Evolutionary conservation across 2,797 vertebrate species (phyloP).

Genomic region (Valencia hispanica): DNA sequence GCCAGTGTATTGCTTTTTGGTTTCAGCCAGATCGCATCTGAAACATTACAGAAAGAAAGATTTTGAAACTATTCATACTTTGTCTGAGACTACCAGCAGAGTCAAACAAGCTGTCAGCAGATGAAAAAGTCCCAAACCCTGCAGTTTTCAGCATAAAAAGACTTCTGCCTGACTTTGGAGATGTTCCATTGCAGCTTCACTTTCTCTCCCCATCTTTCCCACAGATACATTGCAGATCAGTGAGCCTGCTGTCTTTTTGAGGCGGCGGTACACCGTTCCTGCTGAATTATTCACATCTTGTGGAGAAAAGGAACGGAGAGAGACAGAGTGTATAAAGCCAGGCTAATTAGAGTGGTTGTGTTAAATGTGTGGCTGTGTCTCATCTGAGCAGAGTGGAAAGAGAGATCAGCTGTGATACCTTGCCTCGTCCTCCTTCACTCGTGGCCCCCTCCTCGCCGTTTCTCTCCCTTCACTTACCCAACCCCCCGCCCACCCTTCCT

Average conservation of each 20-base stretch:
- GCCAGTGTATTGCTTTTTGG: not conserved
- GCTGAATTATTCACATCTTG: conserved; percentile 77
- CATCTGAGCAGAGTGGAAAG: conserved; percentile 58
- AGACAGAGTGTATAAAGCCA: conserved; percentile 62
- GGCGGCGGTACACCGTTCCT: conserved; percentile 66
- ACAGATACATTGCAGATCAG: conserved; percentile 65
- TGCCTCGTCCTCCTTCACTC: conserved; percentile 61
- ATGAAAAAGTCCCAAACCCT: conserved; percentile 2
- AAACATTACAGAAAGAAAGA: not conserved
- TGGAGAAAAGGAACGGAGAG: conserved; percentile 50
- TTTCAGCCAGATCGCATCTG: not conserved
- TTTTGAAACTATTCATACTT: not conserved
- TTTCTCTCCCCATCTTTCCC: conserved; percentile 27
- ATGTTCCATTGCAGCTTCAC: conserved; percentile 1
- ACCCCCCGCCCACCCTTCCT: conserved; percentile 62
- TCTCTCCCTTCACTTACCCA: conserved; percentile 65
- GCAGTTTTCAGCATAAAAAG: conserved; percentile 22
- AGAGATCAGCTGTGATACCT: conserved; percentile 80
- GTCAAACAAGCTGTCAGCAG: not conserved
- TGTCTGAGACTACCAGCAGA: not conserved
- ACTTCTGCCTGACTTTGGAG: conserved; percentile 12
- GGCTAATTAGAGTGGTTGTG: conserved; percentile 77
- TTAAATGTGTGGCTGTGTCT: conserved; percentile 77
- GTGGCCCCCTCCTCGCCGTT: conserved; percentile 40
- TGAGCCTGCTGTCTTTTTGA: conserved; percentile 64